These are phyloP conservation scores for Amia ocellicauda DNA, from an alignment of 2,113 vertebrate genomes.

Conservation along the genomic window DNA sequence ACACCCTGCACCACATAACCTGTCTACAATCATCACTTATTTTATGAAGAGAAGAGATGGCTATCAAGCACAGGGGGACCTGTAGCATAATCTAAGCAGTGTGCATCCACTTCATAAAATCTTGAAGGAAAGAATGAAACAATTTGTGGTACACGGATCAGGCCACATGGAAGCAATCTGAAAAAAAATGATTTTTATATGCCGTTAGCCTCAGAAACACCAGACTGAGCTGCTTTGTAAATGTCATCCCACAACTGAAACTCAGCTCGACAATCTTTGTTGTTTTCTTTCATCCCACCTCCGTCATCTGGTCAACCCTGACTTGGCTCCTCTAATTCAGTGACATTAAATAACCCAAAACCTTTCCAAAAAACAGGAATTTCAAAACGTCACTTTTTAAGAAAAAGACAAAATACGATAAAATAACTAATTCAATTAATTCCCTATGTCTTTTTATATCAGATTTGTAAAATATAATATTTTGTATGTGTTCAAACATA, in stretches of 20 bases:
- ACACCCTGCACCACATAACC: background rate
- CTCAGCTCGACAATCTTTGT: background rate
- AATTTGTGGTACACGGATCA: background rate
- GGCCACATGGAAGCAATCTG: constrained; percentile 14
- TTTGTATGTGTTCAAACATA: no score
- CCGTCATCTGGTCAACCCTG: no score
- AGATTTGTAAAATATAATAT: no score
- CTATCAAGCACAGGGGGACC: background rate
- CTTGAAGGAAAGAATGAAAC: background rate
- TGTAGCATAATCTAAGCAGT: background rate
- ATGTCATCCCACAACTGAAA: constrained; percentile 4
- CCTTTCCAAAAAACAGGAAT: no score
- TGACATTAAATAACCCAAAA: no score
- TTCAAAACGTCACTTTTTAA: no score
- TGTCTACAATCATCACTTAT: constrained; percentile 1
- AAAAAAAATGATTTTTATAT: background rate
- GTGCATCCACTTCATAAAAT: background rate
- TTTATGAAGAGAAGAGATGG: background rate
- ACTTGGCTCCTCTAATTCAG: no score
- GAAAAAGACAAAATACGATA: no score
- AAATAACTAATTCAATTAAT: no score
- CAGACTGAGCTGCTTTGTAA: constrained; percentile 1
- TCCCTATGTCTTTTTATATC: no score
- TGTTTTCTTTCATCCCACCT: no score
- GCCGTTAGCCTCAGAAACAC: background rate